Conservation (phyloP, 2,888 invertebrate species). For the Diloba caeruleocephala region DNA sequence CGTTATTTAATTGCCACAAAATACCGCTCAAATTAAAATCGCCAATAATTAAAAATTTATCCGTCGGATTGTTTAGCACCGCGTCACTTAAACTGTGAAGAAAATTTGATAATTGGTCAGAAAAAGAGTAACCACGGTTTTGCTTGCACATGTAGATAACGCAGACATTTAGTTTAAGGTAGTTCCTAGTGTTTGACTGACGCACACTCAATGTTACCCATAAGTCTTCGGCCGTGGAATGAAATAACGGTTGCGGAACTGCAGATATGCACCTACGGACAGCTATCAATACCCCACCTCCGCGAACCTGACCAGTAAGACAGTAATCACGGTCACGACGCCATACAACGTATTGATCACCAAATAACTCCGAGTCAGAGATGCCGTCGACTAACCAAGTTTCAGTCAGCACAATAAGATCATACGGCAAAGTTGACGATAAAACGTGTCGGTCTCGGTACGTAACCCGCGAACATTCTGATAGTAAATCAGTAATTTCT, state of each 20-base stretch:
- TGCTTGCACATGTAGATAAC: not conserved
- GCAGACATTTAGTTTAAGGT: not conserved
- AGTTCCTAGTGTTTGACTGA: not conserved
- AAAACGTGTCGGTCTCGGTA: conserved; percentile 1
- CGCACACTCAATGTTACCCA: conserved; percentile 10
- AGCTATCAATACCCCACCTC: conserved; percentile 2
- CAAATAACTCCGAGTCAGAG: not conserved
- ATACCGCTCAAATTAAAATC: no score
- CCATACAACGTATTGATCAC: conserved; percentile 5
- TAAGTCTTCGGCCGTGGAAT: conserved; percentile 6
- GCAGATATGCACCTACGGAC: conserved; percentile 1
- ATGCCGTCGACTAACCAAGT: conserved; percentile 4
- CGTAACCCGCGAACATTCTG: conserved; percentile 6
- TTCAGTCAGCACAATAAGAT: conserved; percentile 3
- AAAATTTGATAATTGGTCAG: conserved; percentile 1
- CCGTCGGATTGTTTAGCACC: not conserved
- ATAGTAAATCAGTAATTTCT: not conserved
- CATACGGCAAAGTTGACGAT: conserved; percentile 1
- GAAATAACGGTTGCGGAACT: conserved; percentile 1
- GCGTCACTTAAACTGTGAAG: not conserved
- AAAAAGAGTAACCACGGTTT: conserved; percentile 1
- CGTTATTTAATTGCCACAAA: not conserved
- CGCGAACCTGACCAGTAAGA: conserved; percentile 1
- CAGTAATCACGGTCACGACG: conserved; percentile 4
- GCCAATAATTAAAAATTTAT: conserved; percentile 5